phyloP scores from a whole-genome alignment of 2,113 vertebrate species.

The Acrocephalus kingi region DNA sequence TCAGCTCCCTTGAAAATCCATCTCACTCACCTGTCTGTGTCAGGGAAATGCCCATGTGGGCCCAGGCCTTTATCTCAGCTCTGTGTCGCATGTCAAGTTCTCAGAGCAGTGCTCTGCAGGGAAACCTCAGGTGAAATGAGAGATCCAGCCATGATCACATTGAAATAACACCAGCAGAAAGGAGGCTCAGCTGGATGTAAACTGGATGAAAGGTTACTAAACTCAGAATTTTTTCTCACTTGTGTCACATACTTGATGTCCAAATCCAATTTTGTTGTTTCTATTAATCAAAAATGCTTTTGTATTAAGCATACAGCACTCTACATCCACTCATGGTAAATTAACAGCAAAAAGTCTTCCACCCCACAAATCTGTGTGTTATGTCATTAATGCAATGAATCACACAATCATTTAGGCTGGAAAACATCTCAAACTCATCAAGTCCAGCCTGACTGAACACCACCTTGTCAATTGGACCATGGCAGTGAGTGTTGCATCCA shows the following conservation, averaged over 20 bases:
- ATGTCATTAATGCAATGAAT: neutral
- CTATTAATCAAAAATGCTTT: neutral
- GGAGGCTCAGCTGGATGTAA: neutral
- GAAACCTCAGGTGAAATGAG: neutral
- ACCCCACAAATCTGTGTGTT: neutral
- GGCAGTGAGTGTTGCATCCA: neutral
- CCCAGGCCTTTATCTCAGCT: neutral
- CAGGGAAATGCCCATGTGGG: neutral
- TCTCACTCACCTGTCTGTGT: neutral
- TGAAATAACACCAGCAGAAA: neutral
- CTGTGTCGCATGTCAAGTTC: neutral
- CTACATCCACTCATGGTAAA: neutral
- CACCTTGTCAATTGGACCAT: neutral
- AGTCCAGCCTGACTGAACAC: neutral
- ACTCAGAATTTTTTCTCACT: neutral
- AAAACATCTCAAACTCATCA: neutral
- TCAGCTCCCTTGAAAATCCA: neutral
- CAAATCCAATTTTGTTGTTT: neutral
- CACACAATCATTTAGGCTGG: neutral
- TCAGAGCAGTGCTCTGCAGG: neutral
- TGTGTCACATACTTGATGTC: neutral
- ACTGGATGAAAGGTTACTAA: neutral
- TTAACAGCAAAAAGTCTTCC: neutral
- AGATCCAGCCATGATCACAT: rapidly evolving
- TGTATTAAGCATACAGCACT: neutral